Evolutionary conservation across 2,797 vertebrate species (phyloP).

Genomic region (Botia kubotai): DNA sequence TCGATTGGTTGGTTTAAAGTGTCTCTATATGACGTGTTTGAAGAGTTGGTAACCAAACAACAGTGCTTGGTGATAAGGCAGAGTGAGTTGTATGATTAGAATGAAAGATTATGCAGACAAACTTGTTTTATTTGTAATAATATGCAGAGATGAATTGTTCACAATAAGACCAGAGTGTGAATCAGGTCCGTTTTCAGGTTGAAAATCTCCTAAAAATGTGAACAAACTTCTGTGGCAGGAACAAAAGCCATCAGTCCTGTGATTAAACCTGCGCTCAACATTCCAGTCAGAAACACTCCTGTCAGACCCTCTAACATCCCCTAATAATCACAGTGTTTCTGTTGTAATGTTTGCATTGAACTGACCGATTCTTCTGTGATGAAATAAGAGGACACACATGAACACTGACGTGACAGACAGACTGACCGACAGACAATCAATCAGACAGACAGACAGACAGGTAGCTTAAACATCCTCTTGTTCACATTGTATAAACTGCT

Average conservation of each 20-base stretch:
- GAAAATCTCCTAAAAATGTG: not conserved
- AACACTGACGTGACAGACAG: conserved; percentile 36
- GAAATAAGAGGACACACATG: conserved; percentile 46
- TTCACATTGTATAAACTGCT: conserved; percentile 80
- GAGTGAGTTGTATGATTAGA: not conserved
- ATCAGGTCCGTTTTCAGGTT: not conserved
- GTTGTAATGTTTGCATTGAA: not conserved
- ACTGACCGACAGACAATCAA: conserved; percentile 55
- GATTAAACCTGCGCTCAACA: not conserved
- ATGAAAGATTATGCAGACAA: not conserved
- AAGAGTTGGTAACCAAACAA: no score
- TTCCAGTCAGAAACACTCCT: conserved; percentile 7
- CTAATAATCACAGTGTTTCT: not conserved
- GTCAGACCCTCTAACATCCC: not conserved
- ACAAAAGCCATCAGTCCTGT: conserved; percentile 5
- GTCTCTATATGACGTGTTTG: no score
- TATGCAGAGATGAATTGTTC: not conserved
- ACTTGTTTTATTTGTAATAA: not conserved
- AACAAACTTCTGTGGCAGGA: not conserved
- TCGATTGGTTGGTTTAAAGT: no score
- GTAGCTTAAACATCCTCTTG: conserved; percentile 70
- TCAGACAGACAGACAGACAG: conserved; percentile 59
- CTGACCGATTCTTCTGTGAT: not conserved
- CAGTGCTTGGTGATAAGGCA: not conserved
- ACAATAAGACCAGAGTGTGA: not conserved